Evolutionary conservation across 2,113 vertebrate species (phyloP), one percentile per base, ranked within the genome.

Genomic region (Myrmophylax atrothorax): DNA sequence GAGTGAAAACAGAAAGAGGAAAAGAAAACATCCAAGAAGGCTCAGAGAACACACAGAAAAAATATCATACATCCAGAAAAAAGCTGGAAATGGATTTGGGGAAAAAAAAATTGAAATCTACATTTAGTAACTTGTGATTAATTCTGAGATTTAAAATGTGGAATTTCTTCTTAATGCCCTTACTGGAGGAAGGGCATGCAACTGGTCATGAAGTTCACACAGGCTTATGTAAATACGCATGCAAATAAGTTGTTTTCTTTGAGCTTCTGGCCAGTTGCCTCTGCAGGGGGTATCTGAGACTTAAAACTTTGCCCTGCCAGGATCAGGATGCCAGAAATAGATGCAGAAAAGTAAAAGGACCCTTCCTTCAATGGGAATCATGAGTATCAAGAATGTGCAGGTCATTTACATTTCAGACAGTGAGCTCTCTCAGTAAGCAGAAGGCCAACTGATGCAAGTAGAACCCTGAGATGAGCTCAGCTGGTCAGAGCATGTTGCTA

Each of bases 141-240:
- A 94, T 90, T 94, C 96, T 53, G 76, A 89, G 92, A 92, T 59
- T 97, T 95, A 87, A 76, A 92, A 95, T 16, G 83, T 66, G 86
- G 92, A 89, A 92, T 94, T 96, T 94, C 70, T 90, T 89, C 92
- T 78, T 89, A 96, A 93, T 90, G 74, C 44, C 92, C 74, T 94
- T 89, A 75, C 58, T 76, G 80, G 76, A 87, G 64, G 80, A 87
- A 93, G 90, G 83, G 96, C 96, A 93, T 89, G 93, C 76, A 92
- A 90, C 90, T 64, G 92, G 90, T 93, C 96, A 94, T 84, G 88
- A 90, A 97, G 95, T 95, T 97, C 96, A 95, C 93, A 89, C 73
- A 84, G 88, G 94, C 94, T 97, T 97, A 96, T 95, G 88, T 89
- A 96, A 96, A 96, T 89, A 93, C 0, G 1, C 49, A 90, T 96